A percentile compares a stretch with the other conserved stretches of the same genome.
Evolutionary conservation across 2,888 invertebrate species (phyloP).

Genomic region (Scaeva pyrastri): DNA sequence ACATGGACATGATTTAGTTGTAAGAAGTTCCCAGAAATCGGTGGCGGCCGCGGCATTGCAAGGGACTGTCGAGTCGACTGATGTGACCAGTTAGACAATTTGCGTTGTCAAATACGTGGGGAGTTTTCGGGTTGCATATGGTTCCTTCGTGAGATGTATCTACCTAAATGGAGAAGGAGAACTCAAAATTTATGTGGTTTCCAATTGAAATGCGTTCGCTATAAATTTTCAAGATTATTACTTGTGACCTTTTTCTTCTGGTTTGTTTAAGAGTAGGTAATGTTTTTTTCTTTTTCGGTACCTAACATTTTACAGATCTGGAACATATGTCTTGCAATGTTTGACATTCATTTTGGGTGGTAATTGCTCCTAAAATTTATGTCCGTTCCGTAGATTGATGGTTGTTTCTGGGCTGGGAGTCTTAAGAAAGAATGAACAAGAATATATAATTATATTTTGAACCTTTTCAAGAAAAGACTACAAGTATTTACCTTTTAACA

Average conservation of each 20-base stretch:
- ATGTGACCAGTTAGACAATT: constrained; percentile 16
- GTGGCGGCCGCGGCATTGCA: constrained; percentile 9
- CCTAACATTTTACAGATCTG: constrained; percentile 37
- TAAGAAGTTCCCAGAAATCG: constrained; percentile 62
- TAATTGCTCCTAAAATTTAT: constrained; percentile 66
- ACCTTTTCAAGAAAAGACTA: too few relatives aligned
- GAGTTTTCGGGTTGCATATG: constrained; percentile 20
- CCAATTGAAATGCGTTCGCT: constrained; percentile 68
- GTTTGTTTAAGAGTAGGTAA: constrained; percentile 7
- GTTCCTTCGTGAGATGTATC: background rate
- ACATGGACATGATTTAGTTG: constrained; percentile 6
- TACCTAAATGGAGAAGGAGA: background rate
- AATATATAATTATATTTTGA: too few relatives aligned
- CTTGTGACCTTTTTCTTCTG: constrained; percentile 37
- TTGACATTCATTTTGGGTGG: constrained; percentile 67
- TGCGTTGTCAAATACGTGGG: constrained; percentile 57
- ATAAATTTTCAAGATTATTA: constrained; percentile 74
- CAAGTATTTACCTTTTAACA: too few relatives aligned
- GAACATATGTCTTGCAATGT: constrained; percentile 68
- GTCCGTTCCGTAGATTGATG: constrained; percentile 50
- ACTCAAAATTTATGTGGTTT: constrained; percentile 67
- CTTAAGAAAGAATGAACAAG: background rate
- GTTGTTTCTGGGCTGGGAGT: constrained; percentile 22
- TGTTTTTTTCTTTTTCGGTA: constrained; percentile 26
- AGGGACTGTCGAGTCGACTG: too few relatives aligned